Conservation (phyloP, 2,797 vertebrate species). For the Allobates femoralis region DNA sequence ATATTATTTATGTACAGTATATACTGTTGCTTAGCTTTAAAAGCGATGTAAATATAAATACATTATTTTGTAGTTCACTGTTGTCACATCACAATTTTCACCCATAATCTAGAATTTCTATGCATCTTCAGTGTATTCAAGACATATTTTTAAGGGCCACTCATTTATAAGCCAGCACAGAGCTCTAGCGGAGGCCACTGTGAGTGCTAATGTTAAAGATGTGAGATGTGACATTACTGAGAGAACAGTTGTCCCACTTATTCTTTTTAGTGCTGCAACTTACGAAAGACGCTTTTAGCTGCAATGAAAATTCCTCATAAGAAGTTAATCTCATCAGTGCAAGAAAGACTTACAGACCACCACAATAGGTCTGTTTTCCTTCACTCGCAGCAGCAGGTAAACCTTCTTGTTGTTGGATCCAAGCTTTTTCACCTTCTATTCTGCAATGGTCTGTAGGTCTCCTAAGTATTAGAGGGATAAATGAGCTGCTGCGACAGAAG, state of each 20-base stretch:
- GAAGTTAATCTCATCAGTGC: slow-evolving; percentile 62
- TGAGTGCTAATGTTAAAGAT: slow-evolving; percentile 22
- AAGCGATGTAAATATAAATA: neutral
- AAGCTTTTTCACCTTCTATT: slow-evolving; percentile 39
- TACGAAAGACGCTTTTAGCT: slow-evolving; percentile 35
- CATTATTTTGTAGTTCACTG: no score
- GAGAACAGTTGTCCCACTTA: slow-evolving; percentile 18
- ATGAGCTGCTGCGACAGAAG: slow-evolving; percentile 62
- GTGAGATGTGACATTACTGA: slow-evolving; percentile 36
- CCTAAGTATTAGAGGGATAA: slow-evolving; percentile 52
- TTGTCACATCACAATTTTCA: no score
- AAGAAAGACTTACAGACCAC: slow-evolving; percentile 53
- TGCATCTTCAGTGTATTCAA: neutral
- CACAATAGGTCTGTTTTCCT: slow-evolving; percentile 58
- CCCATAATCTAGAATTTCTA: neutral
- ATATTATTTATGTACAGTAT: neutral
- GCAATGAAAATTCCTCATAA: slow-evolving; percentile 51
- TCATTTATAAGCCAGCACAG: neutral
- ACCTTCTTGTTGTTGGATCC: slow-evolving; percentile 48
- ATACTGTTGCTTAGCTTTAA: neutral
- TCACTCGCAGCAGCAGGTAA: slow-evolving; percentile 63
- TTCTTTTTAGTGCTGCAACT: slow-evolving; percentile 24
- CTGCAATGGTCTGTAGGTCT: slow-evolving; percentile 44
- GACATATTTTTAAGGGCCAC: neutral
- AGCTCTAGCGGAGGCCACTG: neutral